Base-by-base conservation (phyloP, 2,113 vertebrate species). In the Phaetusa simplex region DNA sequence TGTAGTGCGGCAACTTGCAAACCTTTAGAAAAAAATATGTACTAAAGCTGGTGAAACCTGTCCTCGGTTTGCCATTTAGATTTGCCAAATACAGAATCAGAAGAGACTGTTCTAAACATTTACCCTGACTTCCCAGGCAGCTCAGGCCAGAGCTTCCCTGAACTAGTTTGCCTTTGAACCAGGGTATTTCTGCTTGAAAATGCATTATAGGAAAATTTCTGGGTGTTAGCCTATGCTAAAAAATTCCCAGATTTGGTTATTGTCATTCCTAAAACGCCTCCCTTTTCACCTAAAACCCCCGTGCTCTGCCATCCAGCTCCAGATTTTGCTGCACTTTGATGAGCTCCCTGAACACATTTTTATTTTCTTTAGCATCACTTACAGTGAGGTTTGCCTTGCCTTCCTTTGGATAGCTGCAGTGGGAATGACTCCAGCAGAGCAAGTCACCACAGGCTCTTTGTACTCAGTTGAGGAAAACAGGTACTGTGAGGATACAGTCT, bases 21-120 rank as follows among this genome's bases (percentile, higher is more conserved):
- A 82, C 84, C 73, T 70, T 61, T 66, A 84, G 53, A 69, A 52
- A 43, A 53, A 73, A 42, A 78, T 29, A 78, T 32, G 38, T 62
- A 58, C 40, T 72, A 29, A 94, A 96, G 66, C 94, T 70, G 55
- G 89, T 91, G 66, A 88, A 97, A 97, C 93, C 87, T 91, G 94
- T 93, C 84, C 83, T 77, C 5, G 2, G 93, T 95, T 95, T 91
- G 90, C 87, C 62, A 83, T 88, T 95, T 49, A 96, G 81, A 91
- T 96, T 91, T 87, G 26, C 38, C 15, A 2, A 85, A 80, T 23
- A 59, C 9, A 18, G 76, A 61, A 65, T 61, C 65, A 79, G 93
- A 79, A 85, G 36, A 87, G 30, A 61, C 17, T 89, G 55, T 86
- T 71, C 55, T 2, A 82, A 53, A n/a, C 81, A 76, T 71, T 85